Percentiles rank a stretch among this genome's conserved stretches.
phyloP scores from a whole-genome alignment of 1,140 invertebrate genomes.

The Archegozetes longisetosus region DNA sequence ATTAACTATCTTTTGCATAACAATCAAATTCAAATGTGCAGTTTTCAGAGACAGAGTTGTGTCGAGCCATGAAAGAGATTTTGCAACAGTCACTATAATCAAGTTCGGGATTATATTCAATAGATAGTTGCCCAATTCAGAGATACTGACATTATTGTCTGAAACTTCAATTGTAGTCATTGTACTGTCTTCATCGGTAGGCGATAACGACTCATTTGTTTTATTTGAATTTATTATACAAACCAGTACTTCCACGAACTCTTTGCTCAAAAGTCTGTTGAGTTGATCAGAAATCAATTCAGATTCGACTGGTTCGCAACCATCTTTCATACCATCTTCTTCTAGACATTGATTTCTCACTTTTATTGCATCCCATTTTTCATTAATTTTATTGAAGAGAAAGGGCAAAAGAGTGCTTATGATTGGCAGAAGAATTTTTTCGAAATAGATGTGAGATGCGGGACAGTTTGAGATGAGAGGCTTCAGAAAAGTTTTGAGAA shows the following conservation, averaged over 20 bases:
- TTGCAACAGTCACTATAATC: not conserved
- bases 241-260: constrained; percentile 5
- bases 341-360: not conserved
- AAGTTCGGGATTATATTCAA: not conserved
- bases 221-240: not conserved
- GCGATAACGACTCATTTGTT: not conserved
- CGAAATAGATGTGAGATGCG: not conserved
- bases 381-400: constrained; percentile 1
- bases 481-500: not conserved
- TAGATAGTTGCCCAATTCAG: not conserved
- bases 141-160: not conserved
- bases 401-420: not conserved
- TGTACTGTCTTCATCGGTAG: not conserved
- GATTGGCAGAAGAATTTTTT: constrained; percentile 1
- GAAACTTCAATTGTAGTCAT: too few species aligned
- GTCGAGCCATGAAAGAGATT: constrained; percentile 8
- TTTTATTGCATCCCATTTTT: constrained; percentile 1
- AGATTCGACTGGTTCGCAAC: not conserved
- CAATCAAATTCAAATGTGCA: not conserved
- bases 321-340: not conserved
- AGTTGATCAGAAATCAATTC: constrained; percentile 9
- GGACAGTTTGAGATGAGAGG: constrained; percentile 4
- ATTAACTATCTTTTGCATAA: not conserved
- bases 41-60: constrained; percentile 1
- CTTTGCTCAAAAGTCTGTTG: not conserved